Conservation (phyloP, 2,797 vertebrate species). For the Periparus ater region DNA sequence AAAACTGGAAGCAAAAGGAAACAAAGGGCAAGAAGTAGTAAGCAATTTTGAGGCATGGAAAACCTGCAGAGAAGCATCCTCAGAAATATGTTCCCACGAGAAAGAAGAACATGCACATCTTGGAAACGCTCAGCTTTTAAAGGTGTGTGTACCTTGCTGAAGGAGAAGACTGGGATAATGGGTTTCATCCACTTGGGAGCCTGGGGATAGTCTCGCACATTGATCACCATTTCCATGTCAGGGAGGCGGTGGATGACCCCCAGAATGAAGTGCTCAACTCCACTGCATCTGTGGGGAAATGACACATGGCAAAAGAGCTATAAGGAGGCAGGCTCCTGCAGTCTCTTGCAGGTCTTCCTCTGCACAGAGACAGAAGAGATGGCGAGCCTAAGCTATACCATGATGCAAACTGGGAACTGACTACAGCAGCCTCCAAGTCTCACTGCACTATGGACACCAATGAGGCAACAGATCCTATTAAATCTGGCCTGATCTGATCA, state of each 20-base stretch:
- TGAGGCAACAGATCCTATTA: neutral
- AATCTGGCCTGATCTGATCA: neutral
- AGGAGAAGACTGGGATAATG: slow-evolving; percentile 89
- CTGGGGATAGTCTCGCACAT: slow-evolving; percentile 98
- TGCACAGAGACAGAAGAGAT: neutral
- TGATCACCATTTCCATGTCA: slow-evolving; percentile 93
- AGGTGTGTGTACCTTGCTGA: slow-evolving; percentile 89
- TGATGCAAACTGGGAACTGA: neutral
- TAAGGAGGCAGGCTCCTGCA: neutral
- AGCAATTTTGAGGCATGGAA: neutral
- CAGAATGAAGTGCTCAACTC: slow-evolving; percentile 96
- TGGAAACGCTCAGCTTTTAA: neutral
- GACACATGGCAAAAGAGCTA: neutral
- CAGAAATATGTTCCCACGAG: neutral
- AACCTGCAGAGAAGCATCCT: neutral
- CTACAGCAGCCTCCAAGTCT: neutral
- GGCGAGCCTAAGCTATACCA: neutral
- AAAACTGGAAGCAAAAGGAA: neutral
- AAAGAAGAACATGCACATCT: neutral
- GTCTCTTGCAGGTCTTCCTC: neutral
- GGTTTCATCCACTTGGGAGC: slow-evolving; percentile 90
- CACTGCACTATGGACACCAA: neutral
- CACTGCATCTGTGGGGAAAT: slow-evolving; percentile 84
- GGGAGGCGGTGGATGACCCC: slow-evolving; percentile 85
- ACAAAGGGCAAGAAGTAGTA: neutral